phyloP scores from a whole-genome alignment of 2,888 invertebrate genomes.

The Acholoe squamosa region DNA sequence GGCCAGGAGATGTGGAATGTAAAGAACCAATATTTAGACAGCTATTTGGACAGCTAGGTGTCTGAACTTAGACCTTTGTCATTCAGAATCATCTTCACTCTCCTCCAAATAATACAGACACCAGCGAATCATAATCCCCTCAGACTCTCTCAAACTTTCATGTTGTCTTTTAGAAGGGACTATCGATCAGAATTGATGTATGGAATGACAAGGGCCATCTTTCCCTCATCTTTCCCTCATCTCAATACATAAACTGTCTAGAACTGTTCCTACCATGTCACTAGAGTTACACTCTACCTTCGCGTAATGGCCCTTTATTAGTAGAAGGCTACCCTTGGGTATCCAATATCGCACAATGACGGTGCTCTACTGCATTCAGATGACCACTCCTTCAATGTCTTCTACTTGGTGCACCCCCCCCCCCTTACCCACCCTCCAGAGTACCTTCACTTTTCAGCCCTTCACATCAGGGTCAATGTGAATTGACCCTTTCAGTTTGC shows the following conservation, averaged over 20 bases:
- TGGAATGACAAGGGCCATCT: too few relatives aligned
- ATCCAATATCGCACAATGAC: too few relatives aligned
- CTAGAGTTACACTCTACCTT: too few relatives aligned
- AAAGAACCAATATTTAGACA: neutral
- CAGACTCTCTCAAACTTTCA: too few relatives aligned
- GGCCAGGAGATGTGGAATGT: neutral
- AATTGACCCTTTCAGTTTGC: conserved; percentile 20
- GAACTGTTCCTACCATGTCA: too few relatives aligned
- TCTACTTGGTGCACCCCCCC: neutral
- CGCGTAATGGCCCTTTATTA: too few relatives aligned
- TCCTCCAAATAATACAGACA: neutral
- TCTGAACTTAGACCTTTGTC: neutral
- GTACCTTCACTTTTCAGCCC: neutral
- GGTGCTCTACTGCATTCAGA: too few relatives aligned
- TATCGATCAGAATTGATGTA: too few relatives aligned
- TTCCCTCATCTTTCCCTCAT: too few relatives aligned
- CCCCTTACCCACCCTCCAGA: neutral
- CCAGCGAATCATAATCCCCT: neutral
- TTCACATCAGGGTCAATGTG: neutral
- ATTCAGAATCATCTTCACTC: neutral
- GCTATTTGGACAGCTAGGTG: neutral
- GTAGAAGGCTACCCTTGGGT: too few relatives aligned
- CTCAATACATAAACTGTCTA: too few relatives aligned
- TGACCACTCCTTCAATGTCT: neutral
- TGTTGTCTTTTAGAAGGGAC: too few relatives aligned